Percentiles rank a stretch among this genome's conserved stretches.
Evolutionary conservation across 2,888 invertebrate species (phyloP).

Genomic region (Drosophila silvestris): DNA sequence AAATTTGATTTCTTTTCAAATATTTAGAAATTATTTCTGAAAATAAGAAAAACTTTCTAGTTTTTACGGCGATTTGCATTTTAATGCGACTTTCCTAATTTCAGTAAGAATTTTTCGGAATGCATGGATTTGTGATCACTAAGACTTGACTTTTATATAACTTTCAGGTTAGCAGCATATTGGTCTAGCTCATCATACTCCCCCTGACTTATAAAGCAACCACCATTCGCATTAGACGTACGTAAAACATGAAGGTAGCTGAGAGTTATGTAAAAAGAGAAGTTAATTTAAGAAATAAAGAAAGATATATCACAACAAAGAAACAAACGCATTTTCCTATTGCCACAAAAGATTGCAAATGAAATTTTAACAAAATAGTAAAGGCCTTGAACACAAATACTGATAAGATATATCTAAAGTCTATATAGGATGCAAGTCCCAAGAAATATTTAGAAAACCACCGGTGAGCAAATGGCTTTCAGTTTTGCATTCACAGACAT

Average conservation of each 20-base stretch:
- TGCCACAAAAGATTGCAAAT: background rate
- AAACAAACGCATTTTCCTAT: background rate
- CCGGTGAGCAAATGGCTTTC: too few relatives aligned
- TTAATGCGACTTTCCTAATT: too few relatives aligned
- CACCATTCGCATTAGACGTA: too few relatives aligned
- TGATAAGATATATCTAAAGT: background rate
- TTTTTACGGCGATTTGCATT: too few relatives aligned
- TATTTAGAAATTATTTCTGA: background rate
- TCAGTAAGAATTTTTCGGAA: too few relatives aligned
- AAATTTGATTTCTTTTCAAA: background rate
- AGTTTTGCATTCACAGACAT: background rate
- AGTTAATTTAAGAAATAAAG: too few relatives aligned
- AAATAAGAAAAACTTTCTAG: background rate
- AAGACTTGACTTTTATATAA: background rate
- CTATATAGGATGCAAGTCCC: background rate
- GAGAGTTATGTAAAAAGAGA: too few relatives aligned
- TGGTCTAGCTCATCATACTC: too few relatives aligned
- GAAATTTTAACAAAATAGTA: background rate
- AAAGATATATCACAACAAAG: background rate
- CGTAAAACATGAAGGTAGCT: too few relatives aligned
- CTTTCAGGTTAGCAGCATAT: background rate
- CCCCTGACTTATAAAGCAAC: too few relatives aligned
- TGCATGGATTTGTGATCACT: too few relatives aligned
- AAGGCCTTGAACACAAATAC: background rate
- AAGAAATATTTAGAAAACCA: background rate